Percentiles rank a stretch among this genome's conserved stretches.
Conservation (phyloP, 2,888 invertebrate species). For the Eupithecia subumbrata region DNA sequence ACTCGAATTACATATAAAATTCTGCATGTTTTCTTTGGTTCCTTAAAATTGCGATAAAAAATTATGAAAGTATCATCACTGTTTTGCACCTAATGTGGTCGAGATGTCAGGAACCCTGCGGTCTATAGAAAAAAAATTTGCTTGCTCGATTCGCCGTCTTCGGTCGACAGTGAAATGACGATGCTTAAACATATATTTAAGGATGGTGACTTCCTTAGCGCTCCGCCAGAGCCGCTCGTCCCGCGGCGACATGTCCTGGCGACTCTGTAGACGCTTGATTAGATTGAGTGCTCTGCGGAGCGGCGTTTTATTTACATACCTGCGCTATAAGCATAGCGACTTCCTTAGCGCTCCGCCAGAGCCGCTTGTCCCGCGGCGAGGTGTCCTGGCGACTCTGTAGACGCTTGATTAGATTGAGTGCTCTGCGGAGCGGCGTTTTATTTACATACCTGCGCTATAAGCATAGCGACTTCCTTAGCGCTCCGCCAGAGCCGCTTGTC, state of each 20-base stretch:
- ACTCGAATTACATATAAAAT: no score
- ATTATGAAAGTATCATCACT: no score
- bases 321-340: conserved; percentile 73
- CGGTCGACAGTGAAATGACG: no score
- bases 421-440: conserved; percentile 64
- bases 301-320: conserved; percentile 69
- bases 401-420: conserved; percentile 69
- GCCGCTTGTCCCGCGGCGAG: conserved; percentile 69
- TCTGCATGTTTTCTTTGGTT: no score
- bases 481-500: conserved; percentile 80
- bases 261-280: conserved; percentile 69
- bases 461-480: conserved; percentile 73
- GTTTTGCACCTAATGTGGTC: no score
- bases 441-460: conserved; percentile 72
- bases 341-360: conserved; percentile 79
- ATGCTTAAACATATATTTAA: conserved; percentile 39
- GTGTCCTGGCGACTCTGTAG: conserved; percentile 65
- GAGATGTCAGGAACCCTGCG: no score
- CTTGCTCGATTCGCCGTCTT: no score
- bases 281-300: conserved; percentile 63
- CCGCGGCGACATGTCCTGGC: conserved; percentile 64
- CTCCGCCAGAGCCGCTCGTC: conserved; percentile 80
- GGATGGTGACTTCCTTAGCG: conserved; percentile 73
- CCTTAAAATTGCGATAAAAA: no score
- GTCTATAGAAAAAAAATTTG: no score